Base-by-base conservation (phyloP, 2,888 invertebrate species). In the Ichneumoninae sp. region DNA sequence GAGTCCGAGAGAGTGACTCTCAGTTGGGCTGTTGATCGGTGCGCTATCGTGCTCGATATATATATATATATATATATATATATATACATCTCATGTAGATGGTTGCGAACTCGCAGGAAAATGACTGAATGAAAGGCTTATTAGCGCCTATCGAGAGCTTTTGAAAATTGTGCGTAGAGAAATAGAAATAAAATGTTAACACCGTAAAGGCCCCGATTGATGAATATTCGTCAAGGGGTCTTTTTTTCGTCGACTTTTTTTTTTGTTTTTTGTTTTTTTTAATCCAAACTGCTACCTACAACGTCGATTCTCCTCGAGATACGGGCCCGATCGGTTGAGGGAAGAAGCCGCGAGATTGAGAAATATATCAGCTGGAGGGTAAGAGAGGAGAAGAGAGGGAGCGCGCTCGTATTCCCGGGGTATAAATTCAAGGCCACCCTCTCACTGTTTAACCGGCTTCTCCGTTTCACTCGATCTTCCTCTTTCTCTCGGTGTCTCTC, bases 401-500 rank as follows among this genome's bases (percentile, higher is more conserved):
- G 66, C 22, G 44, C 44, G 60, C 72, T 80, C 76, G 76, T 62
- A 66, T 76, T 77, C 68, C 71, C 65, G 68, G 80, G 72, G 66
- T 80, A 80, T 83, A 83, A 84, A 77, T 77, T 84, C 83, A 77
- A 84, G 83, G 83, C 72, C 69, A 80, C 69, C 83, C 83, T 77
- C 80, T 77, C 66, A 30, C 68, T 77, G 77, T 83, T 83, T 72
- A 76, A 76, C 76, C 72, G 71, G 80, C 80, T 77, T 68, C 65
- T 50, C 30, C 65, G 76, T 62, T 69, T 68, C 62, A 50, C 75
- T 75, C n/a, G 75, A 76, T 66, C 19, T 71, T 40, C 30, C 57
- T 65, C 68, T 47, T 72, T 83, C 66, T 68, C 71, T 66, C 65
- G 57, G 54, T 60, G 26, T 60, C 62, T 62, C 19, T 33, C 44